A percentile compares a stretch with the other conserved stretches of the same genome.
phyloP scores from a whole-genome alignment of 2,797 vertebrate species.

The Labroides dimidiatus region DNA sequence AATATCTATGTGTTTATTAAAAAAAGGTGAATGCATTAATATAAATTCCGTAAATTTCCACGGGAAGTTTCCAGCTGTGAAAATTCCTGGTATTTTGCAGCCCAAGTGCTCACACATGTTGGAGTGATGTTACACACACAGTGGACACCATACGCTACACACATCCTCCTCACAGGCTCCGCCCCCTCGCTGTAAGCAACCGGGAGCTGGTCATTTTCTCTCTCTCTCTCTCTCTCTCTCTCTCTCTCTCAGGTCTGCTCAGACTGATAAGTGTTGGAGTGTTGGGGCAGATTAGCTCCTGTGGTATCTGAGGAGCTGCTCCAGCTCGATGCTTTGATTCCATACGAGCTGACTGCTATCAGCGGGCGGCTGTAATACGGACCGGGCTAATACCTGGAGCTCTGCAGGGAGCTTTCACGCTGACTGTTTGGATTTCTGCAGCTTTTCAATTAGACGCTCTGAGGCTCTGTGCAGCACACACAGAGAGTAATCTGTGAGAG shows the following conservation, averaged over 20 bases:
- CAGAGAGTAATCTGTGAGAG: conserved; percentile 74
- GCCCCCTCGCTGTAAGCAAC: too few species aligned
- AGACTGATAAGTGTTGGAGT: conserved; percentile 64
- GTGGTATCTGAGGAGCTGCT: conserved; percentile 60
- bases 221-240: too few species aligned
- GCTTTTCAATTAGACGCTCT: conserved; percentile 83
- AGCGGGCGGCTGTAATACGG: conserved; percentile 69
- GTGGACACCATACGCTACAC: too few species aligned
- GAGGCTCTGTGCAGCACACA: conserved; percentile 60
- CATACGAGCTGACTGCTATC: conserved; percentile 55
- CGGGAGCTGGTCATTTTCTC: too few species aligned
- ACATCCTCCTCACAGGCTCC: too few species aligned
- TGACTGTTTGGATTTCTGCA: conserved; percentile 67
- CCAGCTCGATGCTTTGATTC: conserved; percentile 70
- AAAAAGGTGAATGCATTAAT: too few species aligned
- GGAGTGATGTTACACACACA: too few species aligned
- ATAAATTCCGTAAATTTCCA: too few species aligned
- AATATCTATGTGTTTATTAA: too few species aligned
- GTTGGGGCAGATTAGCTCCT: conserved; percentile 68
- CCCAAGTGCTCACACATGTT: too few species aligned
- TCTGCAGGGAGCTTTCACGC: conserved; percentile 66
- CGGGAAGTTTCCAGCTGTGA: too few species aligned
- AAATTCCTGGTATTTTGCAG: too few species aligned
- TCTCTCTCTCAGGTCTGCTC: conserved; percentile 43
- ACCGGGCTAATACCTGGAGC: conserved; percentile 76